Base-by-base conservation (phyloP, 2,797 vertebrate species). In the Mus spretus region DNA sequence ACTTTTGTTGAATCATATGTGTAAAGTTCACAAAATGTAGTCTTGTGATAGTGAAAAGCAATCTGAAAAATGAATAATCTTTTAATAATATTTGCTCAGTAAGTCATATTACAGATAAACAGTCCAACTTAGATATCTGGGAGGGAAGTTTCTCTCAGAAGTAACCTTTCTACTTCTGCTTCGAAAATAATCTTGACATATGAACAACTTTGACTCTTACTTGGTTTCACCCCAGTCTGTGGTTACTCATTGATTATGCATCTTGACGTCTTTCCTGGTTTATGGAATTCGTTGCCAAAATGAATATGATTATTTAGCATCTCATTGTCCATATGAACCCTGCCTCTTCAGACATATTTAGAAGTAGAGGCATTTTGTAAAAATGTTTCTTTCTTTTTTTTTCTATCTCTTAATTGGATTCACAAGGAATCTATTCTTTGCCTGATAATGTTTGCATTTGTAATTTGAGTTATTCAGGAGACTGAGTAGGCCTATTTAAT, bases 51-150 rank as follows among this genome's bases (percentile, higher is more conserved):
- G 92, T 94, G 96, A 97, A 97, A 98, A 97, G 77, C 86, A 97
- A 98, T 98, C 96, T 98, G 9, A 97, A 96, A 79, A 97, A 90
- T 44, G 97, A 98, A 94, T 96, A 98, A 97, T 93, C 97, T 98
- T 98, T 97, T 98, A 97, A 97, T 98, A 98, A 95, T 98, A 97
- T 98, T 99, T 98, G 94, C 97, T 98, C 97, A 98, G 90, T 97
- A 98, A 98, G 97, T 98, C 98, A 98, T 97, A 98, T 28, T 90
- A 6, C 95, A 97, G 98, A 98, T 98, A 98, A 98, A 93, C 80
- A 97, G 31, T 96, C 94, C 86, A 96, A 97, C 93, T 96, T 96
- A 98, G 90, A 84, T 95, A 96, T 98, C 67, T 96, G 96, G 28
- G 89, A 94, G 70, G 72, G 53, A 97, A 93, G 63, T 44, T 93